Evolutionary conservation across 2,888 invertebrate genomes (phyloP), one percentile per base, ranked within the genome.

Genomic region (Platynereis dumerilii): DNA sequence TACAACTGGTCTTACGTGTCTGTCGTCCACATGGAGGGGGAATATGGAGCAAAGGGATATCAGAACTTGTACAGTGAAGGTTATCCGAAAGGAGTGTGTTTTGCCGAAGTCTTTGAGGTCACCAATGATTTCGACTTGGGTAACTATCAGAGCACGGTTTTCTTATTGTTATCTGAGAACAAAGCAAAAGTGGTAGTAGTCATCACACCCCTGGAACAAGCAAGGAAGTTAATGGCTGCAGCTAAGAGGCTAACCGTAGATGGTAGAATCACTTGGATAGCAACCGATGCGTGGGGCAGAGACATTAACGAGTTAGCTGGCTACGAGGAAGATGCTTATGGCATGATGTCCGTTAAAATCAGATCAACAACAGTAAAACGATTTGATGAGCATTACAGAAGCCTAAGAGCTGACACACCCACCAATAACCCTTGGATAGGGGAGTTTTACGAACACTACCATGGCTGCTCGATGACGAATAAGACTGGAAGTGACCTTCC

Each of bases 1-100:
- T 72, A 70, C 58, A 58, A 68, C 28, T 75, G 73, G 74, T 69
- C 72, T 20, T 75, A 72, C 63, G 64, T 75, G 17, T 71, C 71
- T 0, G 67, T 75, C 0, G 26, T 75, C 17, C 74, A 71, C 62
- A 53, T 70, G 1, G 68, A 71, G 44, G 71, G 71, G 5, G 68
- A 62, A 24, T 75, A 75, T 60, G 75, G 66, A n/a, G 52, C 55
- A 28, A 39, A 62, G 24, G 62, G 62, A 15, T 70, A 66, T 56
- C 63, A 66, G 29, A 55, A 60, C 26, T 26, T 63, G 27, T 42
- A 58, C 5, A 45, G 26, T 22, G 57, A 57, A 28, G 59, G 55
- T 20, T 10, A 24, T 20, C 26, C 27, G 15, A 34, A 34, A 3
- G 67, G 65, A 2, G 68, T 67, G 24, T 75, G 75, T 52, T 59